Base-by-base conservation (phyloP, 2,888 invertebrate species). In the Pyrrhosoma nymphula region DNA sequence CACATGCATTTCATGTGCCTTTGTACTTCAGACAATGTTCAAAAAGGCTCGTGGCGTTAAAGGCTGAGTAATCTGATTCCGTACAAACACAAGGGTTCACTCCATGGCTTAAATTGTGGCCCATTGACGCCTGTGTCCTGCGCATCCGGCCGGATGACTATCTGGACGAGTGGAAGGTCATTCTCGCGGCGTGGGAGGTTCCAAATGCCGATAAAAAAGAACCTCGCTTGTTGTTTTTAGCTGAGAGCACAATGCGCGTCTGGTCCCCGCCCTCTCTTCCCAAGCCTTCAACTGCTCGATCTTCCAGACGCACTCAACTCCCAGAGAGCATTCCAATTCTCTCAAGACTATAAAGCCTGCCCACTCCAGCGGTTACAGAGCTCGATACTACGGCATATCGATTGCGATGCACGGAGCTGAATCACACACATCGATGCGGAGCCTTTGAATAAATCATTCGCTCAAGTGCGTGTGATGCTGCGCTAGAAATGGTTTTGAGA, bases 61-160 rank as follows among this genome's bases (percentile, higher is more conserved):
- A 16, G 82, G 30, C 82, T 35, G 16, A 18, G 82, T 82, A 82
- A 82, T 82, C 82, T 82, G 82, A 82, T 82, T 3, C 82, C n/a
- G n/a, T 69, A 69, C 69, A 69, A 69, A 69, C 82, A n/a, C 69
- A 18, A 82, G 82, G 82, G 82, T 35, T 82, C 30, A 35, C 30
- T 82, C 14, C 82, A 69, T 3, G 16, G 2, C 35, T 82, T 30
- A 82, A 82, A 35, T 82, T 35, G 82, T 82, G 82, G 16, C 14
- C 82, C 82, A 82, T 82, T 82, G 82, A 82, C 82, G 82, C 82
- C 82, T 16, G 82, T 35, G 82, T 35, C 82, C 82, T 82, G 26
- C 35, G 82, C 82, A 82, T 82, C 82, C 82, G 82, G 82, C 82
- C 12, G 82, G 82, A 82, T 82, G 82, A 35, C 82, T 82, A 82